Base-by-base conservation (phyloP, 2,888 invertebrate genomes). In the Isoperla grammatica region DNA sequence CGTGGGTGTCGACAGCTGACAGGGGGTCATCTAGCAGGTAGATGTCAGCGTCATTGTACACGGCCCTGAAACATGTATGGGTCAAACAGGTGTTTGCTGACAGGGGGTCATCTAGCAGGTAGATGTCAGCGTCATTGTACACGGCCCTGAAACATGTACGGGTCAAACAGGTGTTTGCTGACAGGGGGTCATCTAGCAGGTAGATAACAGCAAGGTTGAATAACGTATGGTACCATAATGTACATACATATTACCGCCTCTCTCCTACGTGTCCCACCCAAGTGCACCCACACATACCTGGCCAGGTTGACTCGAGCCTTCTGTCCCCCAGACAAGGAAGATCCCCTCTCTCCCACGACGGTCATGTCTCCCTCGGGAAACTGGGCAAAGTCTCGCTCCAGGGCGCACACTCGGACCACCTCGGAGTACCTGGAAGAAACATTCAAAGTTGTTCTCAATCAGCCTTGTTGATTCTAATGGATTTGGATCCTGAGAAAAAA, bases 11-110 rank as follows among this genome's bases (percentile, higher is more conserved):
- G 0, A 91, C 90, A 0, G 90, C 90, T 40, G 88, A 88, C 20
- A 92, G 74, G 0, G 91, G 91, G 72, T 92, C 91, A 68, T 92
- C n/a, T n/a, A n/a, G n/a, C n/a, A n/a, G n/a, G n/a, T n/a, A n/a
- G n/a, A n/a, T n/a, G n/a, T n/a, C n/a, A 0, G 89, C 88, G 65
- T 86, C 80, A 57, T 72, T 73, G 69, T 90, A 91, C 48, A 90
- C 78, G 1, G 88, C 84, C 67, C 90, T 67, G 17, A 11, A 64
- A 53, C 37, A 2, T 15, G 42, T 5, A 13, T 42, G n/a, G n/a
- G 54, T 78, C 74, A 69, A 90, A 91, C 5, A 87, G 73, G 67
- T 86, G 83, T 55, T 83, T 79, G 0, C 87, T 40, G 88, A 88
- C 20, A 92, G 74, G 0, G 91, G 91, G 72, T 92, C 91, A 68